A percentile compares a stretch with the other conserved stretches of the same genome.
Evolutionary conservation across 2,797 vertebrate species (phyloP).

Genomic region (Amblyopsis hoosieri): DNA sequence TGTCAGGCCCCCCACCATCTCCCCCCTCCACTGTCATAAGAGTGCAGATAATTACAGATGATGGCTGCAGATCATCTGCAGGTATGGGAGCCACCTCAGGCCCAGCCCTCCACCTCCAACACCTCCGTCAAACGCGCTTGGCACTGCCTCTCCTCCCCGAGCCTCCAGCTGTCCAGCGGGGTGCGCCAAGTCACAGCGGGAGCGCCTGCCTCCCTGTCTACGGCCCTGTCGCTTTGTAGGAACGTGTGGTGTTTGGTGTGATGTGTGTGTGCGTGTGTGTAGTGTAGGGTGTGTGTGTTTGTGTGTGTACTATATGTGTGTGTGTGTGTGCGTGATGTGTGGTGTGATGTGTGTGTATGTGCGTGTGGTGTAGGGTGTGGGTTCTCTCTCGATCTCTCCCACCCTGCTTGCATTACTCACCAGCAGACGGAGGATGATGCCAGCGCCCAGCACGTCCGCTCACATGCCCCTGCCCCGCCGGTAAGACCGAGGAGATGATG

Average conservation of each 20-base stretch:
- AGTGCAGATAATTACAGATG: conserved; percentile 81
- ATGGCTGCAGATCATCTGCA: conserved; percentile 78
- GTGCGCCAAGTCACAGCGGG: conserved; percentile 97
- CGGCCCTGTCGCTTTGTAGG: conserved; percentile 76
- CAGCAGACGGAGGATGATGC: conserved; percentile 87
- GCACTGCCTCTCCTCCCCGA: conserved; percentile 83
- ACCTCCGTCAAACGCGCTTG: conserved; percentile 81
- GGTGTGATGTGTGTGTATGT: conserved; percentile 13
- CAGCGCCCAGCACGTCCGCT: conserved; percentile 84
- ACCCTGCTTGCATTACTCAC: conserved; percentile 75
- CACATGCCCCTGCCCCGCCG: conserved; percentile 84
- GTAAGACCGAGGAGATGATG: conserved; percentile 84
- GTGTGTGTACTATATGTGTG: no score
- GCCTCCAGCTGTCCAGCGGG: conserved; percentile 94
- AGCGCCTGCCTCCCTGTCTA: conserved; percentile 85
- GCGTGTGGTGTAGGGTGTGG: conserved; percentile 14
- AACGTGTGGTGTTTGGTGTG: conserved; percentile 20
- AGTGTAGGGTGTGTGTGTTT: conserved; percentile 5
- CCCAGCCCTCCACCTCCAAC: conserved; percentile 66
- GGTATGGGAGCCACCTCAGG: conserved; percentile 81
- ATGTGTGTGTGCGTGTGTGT: conserved; percentile 15
- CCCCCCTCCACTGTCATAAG: conserved; percentile 64
- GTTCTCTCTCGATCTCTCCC: conserved; percentile 19
- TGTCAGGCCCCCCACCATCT: conserved; percentile 2
- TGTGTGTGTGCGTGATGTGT: conserved; percentile 9